phyloP scores from a whole-genome alignment of 2,888 invertebrate species.

The Ochropleura plecta region DNA sequence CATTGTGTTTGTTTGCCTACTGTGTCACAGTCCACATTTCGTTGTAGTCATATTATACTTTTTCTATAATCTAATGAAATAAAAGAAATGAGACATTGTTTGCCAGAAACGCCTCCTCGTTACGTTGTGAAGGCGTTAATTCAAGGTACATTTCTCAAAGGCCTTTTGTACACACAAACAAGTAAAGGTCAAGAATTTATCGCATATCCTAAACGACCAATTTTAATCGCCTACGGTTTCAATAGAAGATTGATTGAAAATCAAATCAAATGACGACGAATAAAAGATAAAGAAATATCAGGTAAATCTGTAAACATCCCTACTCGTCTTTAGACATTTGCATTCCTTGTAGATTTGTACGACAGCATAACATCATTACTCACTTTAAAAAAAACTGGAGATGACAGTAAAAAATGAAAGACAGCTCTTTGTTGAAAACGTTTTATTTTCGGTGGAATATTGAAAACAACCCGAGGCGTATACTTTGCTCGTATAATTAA shows the following conservation, averaged over 20 bases:
- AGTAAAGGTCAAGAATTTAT: neutral
- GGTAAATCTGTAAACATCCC: constrained; percentile 32
- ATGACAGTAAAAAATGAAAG: constrained; percentile 66
- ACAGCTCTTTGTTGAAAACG: constrained; percentile 56
- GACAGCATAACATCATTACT: constrained; percentile 62
- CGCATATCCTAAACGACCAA: neutral
- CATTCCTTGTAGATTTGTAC: constrained; percentile 56
- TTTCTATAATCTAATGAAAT: neutral
- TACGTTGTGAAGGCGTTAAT: neutral
- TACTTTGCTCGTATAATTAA: constrained; percentile 68
- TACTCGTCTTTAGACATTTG: constrained; percentile 34
- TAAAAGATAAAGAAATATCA: constrained; percentile 29
- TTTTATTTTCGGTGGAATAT: constrained; percentile 61
- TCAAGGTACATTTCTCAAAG: neutral
- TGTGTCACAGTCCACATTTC: neutral
- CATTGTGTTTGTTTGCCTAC: neutral
- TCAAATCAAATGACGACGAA: constrained; percentile 11
- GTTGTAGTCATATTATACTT: neutral
- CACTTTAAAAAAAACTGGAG: constrained; percentile 57
- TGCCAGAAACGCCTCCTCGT: neutral
- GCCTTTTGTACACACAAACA: neutral
- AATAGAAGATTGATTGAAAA: constrained; percentile 28
- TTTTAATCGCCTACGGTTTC: neutral
- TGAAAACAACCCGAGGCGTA: constrained; percentile 62
- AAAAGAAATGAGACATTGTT: neutral